These are phyloP conservation scores for Pseudopleuronectes americanus DNA, from an alignment of 2,797 vertebrate species.

Conservation along the genomic window DNA sequence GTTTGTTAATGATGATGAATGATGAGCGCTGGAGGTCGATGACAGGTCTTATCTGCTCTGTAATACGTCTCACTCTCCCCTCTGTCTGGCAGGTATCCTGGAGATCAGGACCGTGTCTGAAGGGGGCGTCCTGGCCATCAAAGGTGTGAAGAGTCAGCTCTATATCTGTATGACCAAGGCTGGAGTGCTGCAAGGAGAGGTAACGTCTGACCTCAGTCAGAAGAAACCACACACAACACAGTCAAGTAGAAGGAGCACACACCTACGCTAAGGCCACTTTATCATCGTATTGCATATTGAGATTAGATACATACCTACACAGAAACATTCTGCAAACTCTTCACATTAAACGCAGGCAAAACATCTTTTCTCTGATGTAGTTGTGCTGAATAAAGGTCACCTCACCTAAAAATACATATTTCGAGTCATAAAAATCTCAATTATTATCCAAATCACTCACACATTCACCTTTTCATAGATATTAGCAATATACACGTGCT, in stretches of 20 bases:
- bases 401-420: too few species aligned
- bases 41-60: conserved; percentile 62
- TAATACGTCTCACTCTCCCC: conserved; percentile 35
- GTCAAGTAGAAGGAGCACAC: background rate
- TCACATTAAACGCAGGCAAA: too few species aligned
- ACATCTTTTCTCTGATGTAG: too few species aligned
- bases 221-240: background rate
- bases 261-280: too few species aligned
- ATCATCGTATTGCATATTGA: too few species aligned
- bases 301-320: too few species aligned
- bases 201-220: conserved; percentile 73
- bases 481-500: too few species aligned
- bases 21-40: conserved; percentile 45
- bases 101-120: conserved; percentile 98
- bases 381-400: too few species aligned
- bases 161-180: conserved; percentile 96
- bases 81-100: conserved; percentile 90
- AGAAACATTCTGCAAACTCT: too few species aligned
- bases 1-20: conserved; percentile 72
- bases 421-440: too few species aligned
- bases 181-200: conserved; percentile 96
- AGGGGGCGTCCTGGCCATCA: conserved; percentile 96
- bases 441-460: too few species aligned
- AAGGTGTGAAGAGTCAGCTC: conserved; percentile 97
- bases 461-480: too few species aligned